Base-by-base conservation (phyloP, 2,113 vertebrate genomes). In the Gymnocephalus cernua region DNA sequence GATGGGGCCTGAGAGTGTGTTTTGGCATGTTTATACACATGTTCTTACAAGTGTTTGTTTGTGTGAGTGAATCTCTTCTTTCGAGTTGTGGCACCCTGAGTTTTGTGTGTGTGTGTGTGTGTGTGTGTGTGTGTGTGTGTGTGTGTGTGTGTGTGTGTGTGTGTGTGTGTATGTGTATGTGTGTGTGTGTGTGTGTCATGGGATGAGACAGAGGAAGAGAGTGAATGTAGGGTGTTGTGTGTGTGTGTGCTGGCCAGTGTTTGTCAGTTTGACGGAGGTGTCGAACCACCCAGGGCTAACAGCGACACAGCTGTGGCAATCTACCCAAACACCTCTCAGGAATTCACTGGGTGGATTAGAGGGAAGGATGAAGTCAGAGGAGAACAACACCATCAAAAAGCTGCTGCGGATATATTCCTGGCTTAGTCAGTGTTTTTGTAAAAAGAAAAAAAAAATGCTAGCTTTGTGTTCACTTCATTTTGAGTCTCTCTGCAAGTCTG, bases 281-380 rank as follows among this genome's bases (percentile, higher is more conserved):
- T 85, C n/a, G 25, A 88, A 82, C 78, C 86, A 83, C 80, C 86
- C 69, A 19, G 38, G 38, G 70, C 67, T 86, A 63, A 79, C n/a
- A 47, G 58, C 54, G 14, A 69, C 70, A 57, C 78, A 80, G 86
- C 79, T 83, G 86, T 56, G 69, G 56, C 67, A 71, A 44, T 78
- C 44, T 25, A 61, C 61, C 47, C 57, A 56, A 71, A 85, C 75
- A 59, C 74, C 74, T 88, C 70, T 75, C 15, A 62, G 48, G 70
- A 73, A 77, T 66, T 76, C 70, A 41, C 75, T 27, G 58, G 56
- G 58, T 51, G 63, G 80, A 58, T 80, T 45, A 74, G 8, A 21
- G 65, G 25, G 67, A 23, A 57, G 47, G 77, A 64, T 72, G 44
- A 74, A 71, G 14, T 25, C 74, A 16, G 56, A 41, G 21, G 44